phyloP scores from a whole-genome alignment of 2,113 vertebrate genomes.

The rat (Rattus norvegicus) region DNA sequence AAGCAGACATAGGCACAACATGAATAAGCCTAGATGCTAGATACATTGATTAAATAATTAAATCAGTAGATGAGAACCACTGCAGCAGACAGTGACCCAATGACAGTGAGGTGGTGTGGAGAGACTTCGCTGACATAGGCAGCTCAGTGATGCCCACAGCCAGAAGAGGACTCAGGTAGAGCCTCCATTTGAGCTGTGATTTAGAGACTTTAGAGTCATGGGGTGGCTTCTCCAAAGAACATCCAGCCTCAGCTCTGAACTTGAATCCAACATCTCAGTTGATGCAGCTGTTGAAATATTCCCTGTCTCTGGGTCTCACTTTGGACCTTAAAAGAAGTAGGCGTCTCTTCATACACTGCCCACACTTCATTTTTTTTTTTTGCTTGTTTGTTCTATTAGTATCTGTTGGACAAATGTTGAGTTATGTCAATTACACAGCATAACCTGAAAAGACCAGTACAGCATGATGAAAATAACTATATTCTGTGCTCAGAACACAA shows the following conservation, averaged over 20 bases:
- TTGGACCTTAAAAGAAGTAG: background rate
- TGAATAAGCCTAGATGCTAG: background rate
- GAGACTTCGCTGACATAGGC: background rate
- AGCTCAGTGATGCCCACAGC: fast-evolving
- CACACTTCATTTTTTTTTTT: background rate
- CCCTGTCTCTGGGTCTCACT: background rate
- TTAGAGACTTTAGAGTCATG: background rate
- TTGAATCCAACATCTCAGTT: background rate
- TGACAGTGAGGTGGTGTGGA: background rate
- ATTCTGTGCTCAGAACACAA: background rate
- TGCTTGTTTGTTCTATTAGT: too few species aligned
- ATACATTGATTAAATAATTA: background rate
- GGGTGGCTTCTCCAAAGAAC: background rate
- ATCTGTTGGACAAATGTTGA: background rate
- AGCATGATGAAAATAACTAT: background rate
- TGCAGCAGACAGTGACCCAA: background rate
- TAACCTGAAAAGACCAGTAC: background rate
- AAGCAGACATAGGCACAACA: background rate
- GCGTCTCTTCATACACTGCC: background rate
- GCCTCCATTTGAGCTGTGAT: background rate
- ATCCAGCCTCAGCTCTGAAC: background rate
- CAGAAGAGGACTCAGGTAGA: background rate
- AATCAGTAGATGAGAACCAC: background rate
- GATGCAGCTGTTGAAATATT: background rate
- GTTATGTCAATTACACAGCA: background rate